These are phyloP conservation scores for Ylistrum balloti DNA, from an alignment of 1,140 invertebrate species.

Conservation along the genomic window DNA sequence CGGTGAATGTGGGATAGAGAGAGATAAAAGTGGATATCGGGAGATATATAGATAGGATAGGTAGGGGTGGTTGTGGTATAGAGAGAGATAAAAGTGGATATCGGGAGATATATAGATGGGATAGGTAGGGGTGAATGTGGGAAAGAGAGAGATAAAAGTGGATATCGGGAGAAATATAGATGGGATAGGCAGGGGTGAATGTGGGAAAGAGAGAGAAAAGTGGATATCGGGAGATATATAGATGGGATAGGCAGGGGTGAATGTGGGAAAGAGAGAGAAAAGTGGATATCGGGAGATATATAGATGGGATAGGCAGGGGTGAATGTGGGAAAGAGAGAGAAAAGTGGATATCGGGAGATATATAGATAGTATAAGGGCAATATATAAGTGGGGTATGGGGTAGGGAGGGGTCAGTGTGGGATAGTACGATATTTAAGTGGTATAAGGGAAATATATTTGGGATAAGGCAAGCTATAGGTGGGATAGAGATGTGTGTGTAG, in stretches of 20 bases:
- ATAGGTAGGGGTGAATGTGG: background rate
- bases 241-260: no score
- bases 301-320: no score
- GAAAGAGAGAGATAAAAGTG: background rate
- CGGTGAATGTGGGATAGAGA: background rate
- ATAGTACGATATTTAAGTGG: background rate
- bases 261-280: no score
- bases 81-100: background rate
- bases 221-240: background rate
- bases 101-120: background rate
- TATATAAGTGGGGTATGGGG: background rate
- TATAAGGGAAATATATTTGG: background rate
- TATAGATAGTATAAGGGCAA: background rate
- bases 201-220: background rate
- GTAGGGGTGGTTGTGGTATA: background rate
- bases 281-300: no score
- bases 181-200: background rate
- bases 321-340: background rate
- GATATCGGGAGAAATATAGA: background rate
- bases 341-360: background rate
- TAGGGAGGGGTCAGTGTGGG: no score
- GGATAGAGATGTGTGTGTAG: no score
- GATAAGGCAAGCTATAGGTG: no score
- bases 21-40: background rate
- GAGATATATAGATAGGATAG: background rate